Evolutionary conservation across 1,140 invertebrate species (phyloP), one percentile per base, ranked within the genome.

Genomic region (Bombus confusus): DNA sequence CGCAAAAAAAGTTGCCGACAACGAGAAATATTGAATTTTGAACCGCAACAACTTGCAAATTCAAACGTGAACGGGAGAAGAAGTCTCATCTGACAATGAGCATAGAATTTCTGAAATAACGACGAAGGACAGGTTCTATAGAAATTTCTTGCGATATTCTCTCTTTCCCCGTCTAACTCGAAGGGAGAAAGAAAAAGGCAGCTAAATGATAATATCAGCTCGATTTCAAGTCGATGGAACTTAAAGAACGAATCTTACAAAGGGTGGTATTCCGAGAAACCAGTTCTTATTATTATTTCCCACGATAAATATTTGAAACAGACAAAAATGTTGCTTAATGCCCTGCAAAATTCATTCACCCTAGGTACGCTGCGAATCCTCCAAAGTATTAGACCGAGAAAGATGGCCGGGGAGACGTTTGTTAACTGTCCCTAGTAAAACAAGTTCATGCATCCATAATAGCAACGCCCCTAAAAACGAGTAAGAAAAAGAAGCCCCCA

Each of bases 361-460:
- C 74, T 43, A n/a, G 31, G 28, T 1, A 12, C 10, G 39, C 25
- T 34, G 28, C 6, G 52, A 43, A 64, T 57, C 28, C 31, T 37
- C 37, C 18, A 77, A 25, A 39, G 25, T 22, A 52, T 41, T 31
- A 34, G 57, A n/a, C 69, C 52, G 43, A 39, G 73, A 68, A 77
- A 39, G 73, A 83, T 77, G 59, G 62, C 59, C 28, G 62, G 28
- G 3, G 43, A 77, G 37, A 34, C 37, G 25, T 81, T 12, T 9
- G 47, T 31, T 73, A 43, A 39, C n/a, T 15, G 69, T 73, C 62
- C 10, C 74, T 31, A 22, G 62, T 68, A 34, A 57, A 83, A 83
- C 81, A 69, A 83, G 81, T 83, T 83, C 81, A n/a, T 77, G 74
- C 74, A 77, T 77, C 74, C 47, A 13, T 57, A 57, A 83, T 78